Base-by-base conservation (phyloP, 2,113 vertebrate species). In the Cromileptes altivelis region DNA sequence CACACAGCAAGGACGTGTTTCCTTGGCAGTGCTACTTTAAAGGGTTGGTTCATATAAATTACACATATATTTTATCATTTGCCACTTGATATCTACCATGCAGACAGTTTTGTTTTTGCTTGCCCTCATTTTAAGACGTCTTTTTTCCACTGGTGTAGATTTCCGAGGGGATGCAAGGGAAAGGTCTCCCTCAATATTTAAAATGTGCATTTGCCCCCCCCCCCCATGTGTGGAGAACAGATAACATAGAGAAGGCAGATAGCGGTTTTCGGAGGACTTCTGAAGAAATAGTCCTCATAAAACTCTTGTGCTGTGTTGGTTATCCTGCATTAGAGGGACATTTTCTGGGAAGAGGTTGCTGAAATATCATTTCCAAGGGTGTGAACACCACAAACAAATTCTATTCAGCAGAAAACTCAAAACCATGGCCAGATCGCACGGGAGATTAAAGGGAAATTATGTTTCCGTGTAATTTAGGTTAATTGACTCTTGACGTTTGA, bases 181-280 rank as follows among this genome's bases (percentile, higher is more conserved):
- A 9, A 45, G 8, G 42, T 45, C 42, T 12, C 42, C 42, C 42
- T 45, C 42, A 10, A 12, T 45, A 45, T 45, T 45, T 45, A 45
- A 12, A 42, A 42, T 10, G 10, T 42, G 10, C 40, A 40, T 40
- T 40, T 40, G 40, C 40, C 40, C 40, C n/a, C n/a, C n/a, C n/a
- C n/a, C n/a, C n/a, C n/a, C n/a, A n/a, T n/a, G n/a, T n/a, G n/a
- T n/a, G 42, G 40, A 49, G 15, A 37, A 9, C 42, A 45, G 42
- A 45, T 45, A 45, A 45, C 3, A 45, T 8, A 45, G 8, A 12
- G 11, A 45, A 45, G 42, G 9, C 21, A 52, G 23, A 11, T 17
- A 55, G 23, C 8, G 2, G 25, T 52, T 75, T 72, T 79, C 45
- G 70, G 13, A 70, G 11, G 65, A 58, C 62, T 64, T 70, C 17